phyloP scores from a whole-genome alignment of 2,113 vertebrate genomes.

The Semicossyphus pulcher region DNA sequence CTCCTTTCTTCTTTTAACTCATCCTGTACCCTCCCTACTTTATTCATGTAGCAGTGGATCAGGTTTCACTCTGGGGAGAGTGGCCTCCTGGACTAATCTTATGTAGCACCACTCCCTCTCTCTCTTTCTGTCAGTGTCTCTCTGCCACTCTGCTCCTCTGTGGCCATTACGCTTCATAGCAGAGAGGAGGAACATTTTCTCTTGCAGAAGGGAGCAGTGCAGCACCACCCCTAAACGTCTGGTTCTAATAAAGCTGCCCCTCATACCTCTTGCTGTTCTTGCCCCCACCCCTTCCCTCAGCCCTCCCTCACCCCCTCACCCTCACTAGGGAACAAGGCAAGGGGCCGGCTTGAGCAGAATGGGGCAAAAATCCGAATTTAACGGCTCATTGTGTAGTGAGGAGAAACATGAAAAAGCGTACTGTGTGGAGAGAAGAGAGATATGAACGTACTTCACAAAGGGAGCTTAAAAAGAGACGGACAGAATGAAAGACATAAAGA shows the following conservation, averaged over 20 bases:
- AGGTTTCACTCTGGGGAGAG: slow-evolving; percentile 79
- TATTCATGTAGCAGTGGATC: slow-evolving; percentile 58
- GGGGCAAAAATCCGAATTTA: slow-evolving; percentile 66
- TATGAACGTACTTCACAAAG: slow-evolving; percentile 13
- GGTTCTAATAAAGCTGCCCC: slow-evolving; percentile 84
- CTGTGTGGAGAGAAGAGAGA: slow-evolving; percentile 29
- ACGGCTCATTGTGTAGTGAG: slow-evolving; percentile 43
- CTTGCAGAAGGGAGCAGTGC: slow-evolving; percentile 46
- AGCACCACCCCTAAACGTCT: slow-evolving; percentile 82
- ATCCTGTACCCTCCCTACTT: slow-evolving; percentile 62
- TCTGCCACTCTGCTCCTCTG: slow-evolving; percentile 36
- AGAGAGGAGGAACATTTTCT: slow-evolving; percentile 58
- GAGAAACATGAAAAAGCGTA: slow-evolving; percentile 47
- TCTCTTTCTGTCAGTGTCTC: slow-evolving; percentile 37
- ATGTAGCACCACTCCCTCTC: slow-evolving; percentile 60
- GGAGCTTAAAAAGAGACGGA: neutral
- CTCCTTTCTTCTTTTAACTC: slow-evolving; percentile 56
- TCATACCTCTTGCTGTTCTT: slow-evolving; percentile 60
- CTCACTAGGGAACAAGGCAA: slow-evolving; percentile 63
- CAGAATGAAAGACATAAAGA: slow-evolving; percentile 13
- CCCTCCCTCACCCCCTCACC: slow-evolving; percentile 2
- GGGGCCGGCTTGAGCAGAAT: slow-evolving; percentile 63
- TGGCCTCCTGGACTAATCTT: slow-evolving; percentile 68
- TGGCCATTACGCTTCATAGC: slow-evolving; percentile 30
- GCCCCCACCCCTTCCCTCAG: slow-evolving; percentile 12